Base-by-base conservation (phyloP, 1,140 invertebrate genomes). In the Ganaspis sp. region DNA sequence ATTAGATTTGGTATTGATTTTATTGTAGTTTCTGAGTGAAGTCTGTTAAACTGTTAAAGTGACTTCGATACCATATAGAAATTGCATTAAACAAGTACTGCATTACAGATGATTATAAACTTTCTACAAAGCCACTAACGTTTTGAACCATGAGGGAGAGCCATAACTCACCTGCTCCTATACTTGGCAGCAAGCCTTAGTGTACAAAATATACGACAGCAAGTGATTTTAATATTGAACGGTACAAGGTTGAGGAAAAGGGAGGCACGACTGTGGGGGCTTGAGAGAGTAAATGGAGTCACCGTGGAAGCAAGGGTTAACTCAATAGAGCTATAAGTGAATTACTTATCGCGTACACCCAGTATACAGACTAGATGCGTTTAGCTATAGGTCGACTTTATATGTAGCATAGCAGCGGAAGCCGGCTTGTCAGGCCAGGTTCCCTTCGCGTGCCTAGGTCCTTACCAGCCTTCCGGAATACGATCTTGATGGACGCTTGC, bases 321-420 rank as follows among this genome's bases (percentile, higher is more conserved):
- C 89, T 91, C 89, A 89, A 91, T 91, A 90, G 85, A 86, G 85
- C 81, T 86, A 71, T 91, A 91, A 91, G 87, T 91, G 89, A 91
- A 90, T 91, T 91, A 91, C 87, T 91, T 90, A 91, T 91, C 89
- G 87, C 89, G 87, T 89, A 88, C 84, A 89, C 85, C 87, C 83
- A 84, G 87, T 90, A 88, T 89, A 90, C 87, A 89, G 87, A 82
- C 88, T 89, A 86, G 85, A 90, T 90, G 88, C 88, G 89, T 89
- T 90, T 85, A 87, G 88, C 84, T 86, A 86, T 85, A 86, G 84
- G 83, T 85, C 80, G 84, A 78, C 79, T 74, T 78, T 79, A 76
- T 29, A 64, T 26, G 29, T 42, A 37, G 69, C 49, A 29, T 34
- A 75, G 79, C 71, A 79, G 81, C 80, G 76, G 78, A 83, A 81